Base-by-base conservation (phyloP, 2,888 invertebrate genomes). In the Apamea sordens region DNA sequence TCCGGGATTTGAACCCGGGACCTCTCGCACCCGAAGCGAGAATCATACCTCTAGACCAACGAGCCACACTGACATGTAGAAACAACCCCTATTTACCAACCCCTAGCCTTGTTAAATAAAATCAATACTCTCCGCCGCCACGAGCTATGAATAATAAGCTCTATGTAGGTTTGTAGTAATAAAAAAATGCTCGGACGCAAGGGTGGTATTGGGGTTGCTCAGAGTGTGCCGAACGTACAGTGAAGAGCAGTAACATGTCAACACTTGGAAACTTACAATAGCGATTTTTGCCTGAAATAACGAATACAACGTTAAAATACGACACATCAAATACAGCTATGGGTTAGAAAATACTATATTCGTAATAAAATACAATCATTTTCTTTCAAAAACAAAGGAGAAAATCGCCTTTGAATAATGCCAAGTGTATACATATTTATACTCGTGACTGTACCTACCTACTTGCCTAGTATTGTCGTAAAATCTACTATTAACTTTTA, bases 1-100 rank as follows among this genome's bases (percentile, higher is more conserved):
- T 87, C 88, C 88, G 88, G 89, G 88, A 88, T 88, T 88, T 89
- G 88, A 88, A 89, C 88, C 88, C 97, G 97, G 97, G 97, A 97
- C 97, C 97, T 97, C 97, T 97, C 97, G 97, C 97, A 97, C 97
- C 97, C 97, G 97, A 97, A 97, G 97, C 97, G 97, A 97, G 97
- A 97, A 97, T 97, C 97, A 97, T 97, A 97, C 97, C 88, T 86
- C 88, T 89, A 88, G 88, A 88, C 89, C 88, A 88, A 88, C 88
- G 88, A 88, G 88, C 88, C 89, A 87, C 75, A 24, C 76, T 85
- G 85, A 89, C 87, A 71, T 79, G 68, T 68, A n/a, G 41, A 61
- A 76, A 18, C 56, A n/a, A 32, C 74, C 80, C 87, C 21, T 76
- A 83, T 82, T 80, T 83, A 44, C 13, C 73, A 79, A 74, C 77